Base-by-base conservation (phyloP, 1,140 invertebrate genomes). In the Cherax destructor region DNA sequence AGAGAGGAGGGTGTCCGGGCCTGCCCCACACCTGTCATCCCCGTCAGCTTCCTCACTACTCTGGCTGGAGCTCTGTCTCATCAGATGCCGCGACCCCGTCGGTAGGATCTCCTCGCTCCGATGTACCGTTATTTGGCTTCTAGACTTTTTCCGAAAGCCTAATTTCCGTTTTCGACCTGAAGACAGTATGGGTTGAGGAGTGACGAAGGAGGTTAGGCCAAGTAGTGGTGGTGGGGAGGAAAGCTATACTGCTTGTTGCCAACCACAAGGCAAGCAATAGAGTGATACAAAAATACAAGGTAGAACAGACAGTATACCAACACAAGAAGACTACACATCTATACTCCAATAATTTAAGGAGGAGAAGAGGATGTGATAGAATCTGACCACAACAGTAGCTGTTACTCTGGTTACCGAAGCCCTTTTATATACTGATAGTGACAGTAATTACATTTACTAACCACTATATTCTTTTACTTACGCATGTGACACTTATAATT, bases 61-160 rank as follows among this genome's bases (percentile, higher is more conserved):
- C 93, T 98, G 97, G 94, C 97, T 98, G 92, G 97, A 98, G 94
- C 97, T 97, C 94, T 98, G 97, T 93, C 94, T 93, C 86, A 96
- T 96, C 93, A 96, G 95, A 93, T 96, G 95, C 93, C 96, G 95
- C 94, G 97, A 96, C 95, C 98, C 97, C 90, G 96, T 97, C 92
- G 98, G 98, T 93, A 98, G 96, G 94, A 99, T 97, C 95, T 99
- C 98, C 95, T 99, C 98, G 94, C 97, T 98, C 95, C 98, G 97
- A 96, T 98, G 98, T 94, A 99, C 97, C 94, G 97, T 98, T 96
- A 99, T 93, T 87, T 89, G 92, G 91, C 92, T 93, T 96, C 98
- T 98, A 94, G 97, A 97, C 95, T 97, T 97, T 95, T 97, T 97
- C 95, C 98, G 97, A 95, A 99, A 99, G 95, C 98, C 98, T 96